Evolutionary conservation across 2,888 invertebrate genomes (phyloP), one percentile per base, ranked within the genome.

Genomic region (Siphlonurus alternatus): DNA sequence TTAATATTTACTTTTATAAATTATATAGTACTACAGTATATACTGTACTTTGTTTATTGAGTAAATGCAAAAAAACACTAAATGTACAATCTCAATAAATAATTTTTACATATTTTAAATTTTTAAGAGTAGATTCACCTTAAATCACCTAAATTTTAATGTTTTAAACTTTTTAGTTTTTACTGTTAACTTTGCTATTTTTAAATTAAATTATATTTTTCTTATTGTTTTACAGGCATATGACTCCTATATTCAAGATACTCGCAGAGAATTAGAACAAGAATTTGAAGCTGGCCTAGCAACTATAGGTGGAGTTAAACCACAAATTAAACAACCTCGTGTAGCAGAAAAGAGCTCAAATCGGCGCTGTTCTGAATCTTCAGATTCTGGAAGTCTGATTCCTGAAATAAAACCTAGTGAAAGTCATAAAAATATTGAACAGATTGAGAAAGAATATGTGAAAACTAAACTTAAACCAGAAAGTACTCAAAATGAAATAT

Each of bases 241-340:
- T 67, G 72, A 73, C 64, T 66, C 68, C 20, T 71, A 71, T 64
- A 73, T 73, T 60, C 68, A 70, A 54, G 67, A 71, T 65, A 67
- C 69, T 3, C 69, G 67, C 61, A 68, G 67, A 53, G 71, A 78
- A 54, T 67, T 77, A 18, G 73, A 75, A 65, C 72, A 73, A 38
- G 76, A 76, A 63, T 70, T 73, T 65, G 73, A 75, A 65, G 67
- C 70, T 24, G 71, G 38, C 22, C 54, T 62, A 2, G 68, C 69
- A 25, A 64, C 71, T 20, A 15, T 15, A 38, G 38, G 38, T 38
- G 68, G 71, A 19, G 74, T 76, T 1, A 73, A 73, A 62, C 78
- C 78, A 3, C 74, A 76, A 71, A 78, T 78, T 64, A 77, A 77
- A 67, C 75, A 76, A 66, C 77, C 77, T 7, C 67, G 69, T 63